These are phyloP conservation scores for Neelides sp. DNA, from an alignment of 1,140 invertebrate genomes.

Conservation along the genomic window DNA sequence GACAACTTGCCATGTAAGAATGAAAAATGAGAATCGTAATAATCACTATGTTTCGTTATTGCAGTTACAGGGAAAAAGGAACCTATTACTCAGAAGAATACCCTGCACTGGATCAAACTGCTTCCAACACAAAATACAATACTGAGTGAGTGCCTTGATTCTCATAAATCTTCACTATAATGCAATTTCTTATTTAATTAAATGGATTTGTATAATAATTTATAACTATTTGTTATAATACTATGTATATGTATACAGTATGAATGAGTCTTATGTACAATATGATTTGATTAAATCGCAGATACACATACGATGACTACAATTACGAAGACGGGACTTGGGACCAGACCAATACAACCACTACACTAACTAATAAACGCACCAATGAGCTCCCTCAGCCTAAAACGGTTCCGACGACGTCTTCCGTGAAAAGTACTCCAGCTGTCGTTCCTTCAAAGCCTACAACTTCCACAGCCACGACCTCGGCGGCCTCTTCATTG, in stretches of 20 bases:
- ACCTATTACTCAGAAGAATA: too few species aligned
- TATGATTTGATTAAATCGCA: not conserved
- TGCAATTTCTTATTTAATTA: constrained; percentile 5
- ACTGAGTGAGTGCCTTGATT: constrained; percentile 6
- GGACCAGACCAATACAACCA: constrained; percentile 21
- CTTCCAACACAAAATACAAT: too few species aligned
- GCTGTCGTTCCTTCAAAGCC: too few species aligned
- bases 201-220: too few species aligned
- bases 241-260: not conserved
- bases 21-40: not conserved
- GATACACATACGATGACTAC: constrained; percentile 16
- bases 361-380: constrained; percentile 7
- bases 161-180: constrained; percentile 13
- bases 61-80: too few species aligned
- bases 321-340: constrained; percentile 16
- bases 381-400: constrained; percentile 23
- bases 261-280: not conserved
- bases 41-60: too few species aligned
- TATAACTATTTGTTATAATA: not conserved
- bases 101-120: too few species aligned
- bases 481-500: constrained; percentile 1
- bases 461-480: constrained; percentile 14
- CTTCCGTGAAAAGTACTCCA: too few species aligned
- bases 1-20: not conserved
- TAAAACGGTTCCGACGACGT: too few species aligned